Evolutionary conservation across 2,113 vertebrate genomes (phyloP), one percentile per base, ranked within the genome.

Genomic region (Bos indicus): DNA sequence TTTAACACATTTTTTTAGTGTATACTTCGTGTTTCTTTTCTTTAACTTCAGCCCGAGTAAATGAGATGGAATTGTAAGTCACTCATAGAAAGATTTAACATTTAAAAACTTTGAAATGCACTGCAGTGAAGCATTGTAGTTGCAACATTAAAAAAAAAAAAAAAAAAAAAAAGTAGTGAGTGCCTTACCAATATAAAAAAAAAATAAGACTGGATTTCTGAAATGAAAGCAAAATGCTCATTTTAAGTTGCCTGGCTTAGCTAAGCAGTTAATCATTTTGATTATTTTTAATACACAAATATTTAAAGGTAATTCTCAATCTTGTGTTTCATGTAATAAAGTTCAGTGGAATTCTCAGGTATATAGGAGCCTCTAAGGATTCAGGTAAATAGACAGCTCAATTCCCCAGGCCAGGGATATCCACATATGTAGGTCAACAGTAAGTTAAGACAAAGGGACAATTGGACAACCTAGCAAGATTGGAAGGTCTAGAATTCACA

Each of bases 1-100:
- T 98, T 96, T 98, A 98, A 59, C 57, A 84, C 11, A 77, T 85
- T 94, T 91, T 95, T 67, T 92, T 23, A 23, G 93, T 81, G 43
- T 96, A 84, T 97, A 92, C 95, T 97, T 98, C 91, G 97, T 98
- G 97, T 98, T 98, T 97, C 82, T 86, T 98, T 98, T 93, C 92
- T 97, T 98, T 98, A 98, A 98, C 97, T 98, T 98, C 93, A 98
- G 54, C 48, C 64, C 57, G 51, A 97, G 71, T 97, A 98, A 98
- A 91, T 96, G 48, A 98, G 36, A 91, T 92, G 36, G 40, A 94
- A 92, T 87, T 97, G 3, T 97, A 97, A 91, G 91, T 95, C 89
- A 95, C 89, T 97, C 82, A 56, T 52, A 94, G 91, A 94, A 89
- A 91, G 26, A 12, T 94, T 98, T 97, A 98, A 97, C 95, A 97